A percentile compares a stretch with the other conserved stretches of the same genome.
phyloP scores from a whole-genome alignment of 2,113 vertebrate genomes.

The Uria aalge region DNA sequence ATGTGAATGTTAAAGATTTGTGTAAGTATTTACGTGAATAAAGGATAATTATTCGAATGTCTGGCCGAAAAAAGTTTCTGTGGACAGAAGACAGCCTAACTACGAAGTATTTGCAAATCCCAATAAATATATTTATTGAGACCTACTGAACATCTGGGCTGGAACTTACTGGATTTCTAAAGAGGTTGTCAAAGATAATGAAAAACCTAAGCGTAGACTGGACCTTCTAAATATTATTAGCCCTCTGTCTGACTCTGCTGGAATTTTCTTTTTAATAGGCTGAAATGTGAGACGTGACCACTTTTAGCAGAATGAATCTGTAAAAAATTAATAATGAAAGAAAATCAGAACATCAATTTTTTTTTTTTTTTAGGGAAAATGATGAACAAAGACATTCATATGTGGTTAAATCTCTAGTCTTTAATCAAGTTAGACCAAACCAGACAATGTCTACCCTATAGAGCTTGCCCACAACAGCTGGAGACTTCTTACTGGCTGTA shows the following conservation, averaged over 20 bases:
- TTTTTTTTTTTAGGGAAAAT: neutral
- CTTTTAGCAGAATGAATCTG: neutral
- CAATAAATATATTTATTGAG: neutral
- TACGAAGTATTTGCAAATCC: neutral
- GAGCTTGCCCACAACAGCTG: neutral
- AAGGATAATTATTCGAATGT: neutral
- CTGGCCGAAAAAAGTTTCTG: neutral
- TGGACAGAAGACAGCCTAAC: neutral
- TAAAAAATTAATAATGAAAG: neutral
- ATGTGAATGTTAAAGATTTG: neutral
- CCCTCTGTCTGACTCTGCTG: neutral
- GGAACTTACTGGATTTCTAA: neutral
- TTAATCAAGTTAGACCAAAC: neutral
- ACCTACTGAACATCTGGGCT: neutral
- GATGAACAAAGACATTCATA: neutral
- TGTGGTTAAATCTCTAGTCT: neutral
- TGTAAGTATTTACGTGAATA: neutral
- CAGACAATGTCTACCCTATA: neutral
- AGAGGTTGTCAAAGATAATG: neutral
- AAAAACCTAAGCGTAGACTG: neutral
- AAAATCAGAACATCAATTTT: neutral
- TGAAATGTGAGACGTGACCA: neutral
- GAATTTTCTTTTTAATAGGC: neutral
- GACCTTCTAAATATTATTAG: neutral
- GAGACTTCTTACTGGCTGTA: neutral